These are phyloP conservation scores for Pseudomyrmex pallidus DNA, from an alignment of 1,140 invertebrate genomes.

Conservation along the genomic window DNA sequence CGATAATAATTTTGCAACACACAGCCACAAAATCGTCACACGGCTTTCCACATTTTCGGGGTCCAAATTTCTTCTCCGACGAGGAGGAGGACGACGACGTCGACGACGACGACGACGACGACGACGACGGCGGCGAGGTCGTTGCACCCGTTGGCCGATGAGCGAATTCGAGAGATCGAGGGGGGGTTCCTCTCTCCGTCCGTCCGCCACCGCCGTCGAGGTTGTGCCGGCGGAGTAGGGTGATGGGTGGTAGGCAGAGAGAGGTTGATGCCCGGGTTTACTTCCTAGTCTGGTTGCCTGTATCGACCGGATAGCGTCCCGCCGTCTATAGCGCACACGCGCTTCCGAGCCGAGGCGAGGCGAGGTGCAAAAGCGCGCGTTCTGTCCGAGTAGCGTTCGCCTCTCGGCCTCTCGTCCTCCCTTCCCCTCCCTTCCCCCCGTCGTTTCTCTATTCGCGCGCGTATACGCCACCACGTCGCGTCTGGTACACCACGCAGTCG, in stretches of 20 bases:
- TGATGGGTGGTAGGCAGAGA: conserved; percentile 74
- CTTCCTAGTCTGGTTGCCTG: conserved; percentile 81
- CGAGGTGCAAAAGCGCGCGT: conserved; percentile 13
- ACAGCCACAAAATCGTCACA: conserved; percentile 17
- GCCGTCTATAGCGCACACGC: conserved; percentile 69
- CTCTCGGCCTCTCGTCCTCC: conserved; percentile 6
- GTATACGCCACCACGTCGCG: conserved; percentile 31
- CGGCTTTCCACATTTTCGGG: conserved; percentile 39
- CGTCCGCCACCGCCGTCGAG: conserved; percentile 44
- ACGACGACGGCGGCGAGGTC: conserved; percentile 59
- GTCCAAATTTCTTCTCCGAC: conserved; percentile 69
- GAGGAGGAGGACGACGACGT: conserved; percentile 51
- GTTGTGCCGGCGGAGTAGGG: conserved; percentile 66
- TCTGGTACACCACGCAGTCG: neutral
- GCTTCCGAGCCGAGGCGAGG: conserved; percentile 36
- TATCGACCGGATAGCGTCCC: conserved; percentile 81
- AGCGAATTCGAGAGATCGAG: conserved; percentile 73
- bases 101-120: conserved; percentile 52
- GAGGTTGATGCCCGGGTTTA: conserved; percentile 82
- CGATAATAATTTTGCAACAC: conserved; percentile 43
- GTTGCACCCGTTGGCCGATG: conserved; percentile 60
- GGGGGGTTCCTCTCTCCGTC: conserved; percentile 63
- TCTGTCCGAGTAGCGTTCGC: conserved; percentile 50
- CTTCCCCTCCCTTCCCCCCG: neutral
- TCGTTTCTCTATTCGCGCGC: conserved; percentile 35